Evolutionary conservation across 1,140 invertebrate species (phyloP).

Genomic region (Aphelenchoides besseyi): DNA sequence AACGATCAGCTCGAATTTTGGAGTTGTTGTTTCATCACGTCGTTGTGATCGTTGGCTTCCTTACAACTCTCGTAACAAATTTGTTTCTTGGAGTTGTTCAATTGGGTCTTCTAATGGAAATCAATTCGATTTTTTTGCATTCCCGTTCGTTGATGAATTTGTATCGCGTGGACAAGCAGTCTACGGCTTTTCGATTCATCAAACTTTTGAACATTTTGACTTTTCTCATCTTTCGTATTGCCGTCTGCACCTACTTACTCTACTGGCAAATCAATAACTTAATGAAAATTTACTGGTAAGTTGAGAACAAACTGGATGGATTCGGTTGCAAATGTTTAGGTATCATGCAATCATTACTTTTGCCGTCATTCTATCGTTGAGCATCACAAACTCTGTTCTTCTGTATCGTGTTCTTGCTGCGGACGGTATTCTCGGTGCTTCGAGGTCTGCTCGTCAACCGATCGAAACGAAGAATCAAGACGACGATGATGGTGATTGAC

Average conservation of each 20-base stretch:
- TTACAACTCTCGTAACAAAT: conserved; percentile 40
- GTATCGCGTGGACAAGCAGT: conserved; percentile 54
- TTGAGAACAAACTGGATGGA: conserved; percentile 6
- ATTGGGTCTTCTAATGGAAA: conserved; percentile 59
- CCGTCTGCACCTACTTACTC: conserved; percentile 51
- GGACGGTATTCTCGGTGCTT: conserved; percentile 57
- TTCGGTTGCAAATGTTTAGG: conserved; percentile 20
- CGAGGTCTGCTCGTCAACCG: not conserved
- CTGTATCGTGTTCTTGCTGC: conserved; percentile 58
- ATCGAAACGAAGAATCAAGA: not conserved
- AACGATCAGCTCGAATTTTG: conserved; percentile 56
- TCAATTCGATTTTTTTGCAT: conserved; percentile 59
- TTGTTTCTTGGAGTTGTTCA: conserved; percentile 55
- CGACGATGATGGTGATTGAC: not conserved
- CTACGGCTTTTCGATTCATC: conserved; percentile 54
- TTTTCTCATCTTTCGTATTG: conserved; percentile 58
- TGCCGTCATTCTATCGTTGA: conserved; percentile 41
- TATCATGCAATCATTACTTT: conserved; percentile 43
- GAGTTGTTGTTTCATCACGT: conserved; percentile 61
- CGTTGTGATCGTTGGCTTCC: conserved; percentile 54
- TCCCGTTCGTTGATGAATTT: conserved; percentile 57
- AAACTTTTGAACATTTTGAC: conserved; percentile 57
- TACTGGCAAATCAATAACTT: conserved; percentile 51
- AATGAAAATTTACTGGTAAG: conserved; percentile 24
- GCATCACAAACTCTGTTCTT: conserved; percentile 56